Base-by-base conservation (phyloP, 2,113 vertebrate species). In the Labeo catla region DNA sequence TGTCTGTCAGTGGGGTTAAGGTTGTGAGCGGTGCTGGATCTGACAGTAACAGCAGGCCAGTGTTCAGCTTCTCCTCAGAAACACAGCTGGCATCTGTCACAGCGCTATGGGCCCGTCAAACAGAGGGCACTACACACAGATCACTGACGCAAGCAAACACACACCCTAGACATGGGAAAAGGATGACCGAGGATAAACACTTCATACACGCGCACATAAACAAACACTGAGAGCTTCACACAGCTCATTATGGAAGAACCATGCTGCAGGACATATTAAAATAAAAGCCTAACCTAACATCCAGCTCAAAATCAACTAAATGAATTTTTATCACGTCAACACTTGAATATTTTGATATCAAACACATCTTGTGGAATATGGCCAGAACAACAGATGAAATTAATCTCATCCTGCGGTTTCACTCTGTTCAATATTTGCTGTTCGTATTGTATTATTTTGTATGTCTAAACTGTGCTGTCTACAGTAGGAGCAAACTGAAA, bases 41-140 rank as follows among this genome's bases (percentile, higher is more conserved):
- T 76, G 73, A 76, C 72, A 76, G 73, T 4, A 76, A 23, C 45
- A 47, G 45, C 73, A 76, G 73, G 73, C n/a, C 73, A 47, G 45
- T 15, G 45, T 50, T 76, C 73, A 76, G 43, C 47, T 15, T 2
- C 72, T 76, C 72, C n/a, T 28, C 21, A 76, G 45, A 76, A 11
- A 76, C 72, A 49, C 73, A 76, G 73, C n/a, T 50, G 73, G 73
- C 73, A 76, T 76, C 73, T 50, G 73, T 76, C 72, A 6, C 19
- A 21, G 57, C 7, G 8, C 57, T 59, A 76, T 50, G 72, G n/a
- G 39, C n/a, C n/a, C 28, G 63, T 34, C 63, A 66, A 34, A 66
- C 63, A 66, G 10, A 13, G 12, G 28, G 66, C 72, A 23, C 72
- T 21, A 47, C 72, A 49, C 8, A 76, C n/a, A 76, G 45, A 4